These are phyloP conservation scores for Microplitis mediator DNA, from an alignment of 1,140 invertebrate genomes.

Conservation along the genomic window DNA sequence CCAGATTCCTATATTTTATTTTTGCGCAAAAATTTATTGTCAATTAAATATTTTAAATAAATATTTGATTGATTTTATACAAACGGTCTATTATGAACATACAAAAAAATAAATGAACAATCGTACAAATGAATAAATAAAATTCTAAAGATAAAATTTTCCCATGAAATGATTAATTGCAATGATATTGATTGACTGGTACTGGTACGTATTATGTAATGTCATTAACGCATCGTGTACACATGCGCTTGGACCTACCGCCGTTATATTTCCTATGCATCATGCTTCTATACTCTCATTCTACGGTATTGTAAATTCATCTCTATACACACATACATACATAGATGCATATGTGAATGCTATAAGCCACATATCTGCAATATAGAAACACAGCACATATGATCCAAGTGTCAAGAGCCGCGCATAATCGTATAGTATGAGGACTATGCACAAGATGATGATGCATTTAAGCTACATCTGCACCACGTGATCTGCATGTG, in stretches of 20 bases:
- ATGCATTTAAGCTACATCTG: slow-evolving; percentile 6
- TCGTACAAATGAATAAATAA: too few relatives aligned
- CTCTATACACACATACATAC: background rate
- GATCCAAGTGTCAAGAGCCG: background rate
- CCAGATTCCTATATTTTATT: too few relatives aligned
- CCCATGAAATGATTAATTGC: slow-evolving; percentile 27
- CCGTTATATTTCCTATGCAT: slow-evolving; percentile 11
- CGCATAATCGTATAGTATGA: slow-evolving; percentile 8
- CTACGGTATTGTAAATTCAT: background rate
- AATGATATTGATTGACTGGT: slow-evolving; percentile 56
- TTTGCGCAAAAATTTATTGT: too few relatives aligned
- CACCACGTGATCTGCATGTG: slow-evolving; percentile 33
- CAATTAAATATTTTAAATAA: too few relatives aligned
- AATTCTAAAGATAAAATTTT: too few relatives aligned
- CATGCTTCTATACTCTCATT: background rate
- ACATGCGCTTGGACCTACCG: slow-evolving; percentile 44
- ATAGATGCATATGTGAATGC: background rate
- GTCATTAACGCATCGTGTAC: slow-evolving; percentile 60
- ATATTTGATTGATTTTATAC: too few relatives aligned
- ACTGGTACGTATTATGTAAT: slow-evolving; percentile 50
- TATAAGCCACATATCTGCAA: background rate
- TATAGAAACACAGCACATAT: background rate
- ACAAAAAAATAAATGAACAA: too few relatives aligned
- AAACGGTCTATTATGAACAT: too few relatives aligned
- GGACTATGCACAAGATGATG: slow-evolving; percentile 26